Evolutionary conservation across 2,888 invertebrate species (phyloP), one percentile per base, ranked within the genome.

Genomic region (Dysmachus trigonus): DNA sequence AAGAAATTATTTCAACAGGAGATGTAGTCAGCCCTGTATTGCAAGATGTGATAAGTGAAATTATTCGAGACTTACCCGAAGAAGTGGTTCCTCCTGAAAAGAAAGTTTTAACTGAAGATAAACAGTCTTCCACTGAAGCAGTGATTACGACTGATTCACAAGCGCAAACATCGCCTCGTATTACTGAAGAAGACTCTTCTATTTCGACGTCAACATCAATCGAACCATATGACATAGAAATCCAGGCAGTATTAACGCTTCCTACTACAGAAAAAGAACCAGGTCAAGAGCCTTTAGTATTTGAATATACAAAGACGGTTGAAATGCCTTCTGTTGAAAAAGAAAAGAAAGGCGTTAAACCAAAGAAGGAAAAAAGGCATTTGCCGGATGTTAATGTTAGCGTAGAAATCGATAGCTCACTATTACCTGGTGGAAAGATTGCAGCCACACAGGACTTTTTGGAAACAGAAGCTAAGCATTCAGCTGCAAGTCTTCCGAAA

Each of bases 181-280:
- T 7, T 33, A 82, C 85, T 1, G 71, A 81, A 30, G 87, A 87
- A 18, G 3, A 85, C 18, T 89, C 91, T 10, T 90, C 91, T 5
- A 88, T 88, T 2, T 91, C 91, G 0, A 89, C 89, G 0, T 85
- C 89, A 2, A 89, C 89, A 1, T 90, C 90, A 0, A 87, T 87
- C 8, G 90, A 91, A 0, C 93, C 88, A 93, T 92, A 90, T 77
- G 91, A 91, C 81, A 87, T 91, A 38, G 91, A 92, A 88, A 90
- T 92, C 35, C 89, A 95, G 91, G 95, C 95, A 15, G 94, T 94
- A 33, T 94, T 95, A 2, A 93, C 94, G 88, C 91, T 93, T 18
- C 92, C 93, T 10, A 91, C 92, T 47, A 94, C 94, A 82, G 93
- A 94, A 0, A 93, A 95, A 87, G 87, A 89, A 51, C 90, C 91